Evolutionary conservation across 2,113 vertebrate species (phyloP), one percentile per base, ranked within the genome.

Genomic region (Sinocyclocheilus anshuiensis): DNA sequence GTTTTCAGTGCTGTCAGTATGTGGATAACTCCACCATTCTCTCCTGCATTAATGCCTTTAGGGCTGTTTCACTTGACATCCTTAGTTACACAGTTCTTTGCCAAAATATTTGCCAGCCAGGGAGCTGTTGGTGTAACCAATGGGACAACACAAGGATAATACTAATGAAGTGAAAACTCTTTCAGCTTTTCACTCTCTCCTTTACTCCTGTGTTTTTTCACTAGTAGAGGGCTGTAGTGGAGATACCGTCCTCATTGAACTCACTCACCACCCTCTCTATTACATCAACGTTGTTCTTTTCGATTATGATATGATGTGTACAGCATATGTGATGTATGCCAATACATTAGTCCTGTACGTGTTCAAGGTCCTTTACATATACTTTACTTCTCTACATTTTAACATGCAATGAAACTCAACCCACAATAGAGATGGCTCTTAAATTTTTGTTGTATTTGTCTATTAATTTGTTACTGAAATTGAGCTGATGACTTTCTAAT

Each of bases 51-150:
- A 59, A 71, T 77, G 79, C 42, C 78, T 83, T 78, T 26, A 77
- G 75, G 48, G 8, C 20, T 79, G 33, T 24, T 45, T 72, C 77
- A 45, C 50, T 63, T 76, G 82, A 71, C 4, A 78, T 90, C 94
- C 94, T 90, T 94, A 93, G 94, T 94, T 92, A 95, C 95, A 61
- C 42, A 4, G 72, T 74, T 92, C 87, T 90, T 84, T 90, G 93
- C 94, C 93, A 92, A 94, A 94, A 89, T 92, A 92, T 94, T 91
- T 91, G 42, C 77, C 26, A 16, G 75, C 86, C 84, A 84, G 77
- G 91, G 91, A 93, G 90, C 89, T 85, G 79, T 88, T 90, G 80
- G 83, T 81, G 78, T 78, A 63, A 48, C 81, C 20, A 53, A 39
- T 57, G 78, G 50, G 20, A 22, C 20, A 61, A 7, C 61, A 81